Evolutionary conservation across 2,888 invertebrate genomes (phyloP).

Genomic region (Steromphala cineraria): DNA sequence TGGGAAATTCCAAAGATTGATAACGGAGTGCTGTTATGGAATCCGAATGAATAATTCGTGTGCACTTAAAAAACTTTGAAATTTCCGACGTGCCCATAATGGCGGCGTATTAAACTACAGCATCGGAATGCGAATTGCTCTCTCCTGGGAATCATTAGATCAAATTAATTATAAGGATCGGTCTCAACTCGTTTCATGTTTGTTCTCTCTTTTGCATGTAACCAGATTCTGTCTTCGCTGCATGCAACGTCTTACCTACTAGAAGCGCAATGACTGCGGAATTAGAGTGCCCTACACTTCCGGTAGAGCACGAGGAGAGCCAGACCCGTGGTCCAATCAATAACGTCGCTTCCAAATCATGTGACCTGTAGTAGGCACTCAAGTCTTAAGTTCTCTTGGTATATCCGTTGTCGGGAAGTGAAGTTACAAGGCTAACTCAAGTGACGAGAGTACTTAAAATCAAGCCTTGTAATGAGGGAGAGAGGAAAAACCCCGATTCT

Average conservation of each 20-base stretch:
- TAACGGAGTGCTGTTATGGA: no score
- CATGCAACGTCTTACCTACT: slow-evolving; percentile 1
- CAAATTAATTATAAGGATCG: no score
- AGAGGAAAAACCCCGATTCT: no score
- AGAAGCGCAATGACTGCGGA: not conserved
- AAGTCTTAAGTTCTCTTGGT: not conserved
- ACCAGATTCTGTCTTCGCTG: not conserved
- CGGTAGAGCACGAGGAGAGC: not conserved
- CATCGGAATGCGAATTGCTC: no score
- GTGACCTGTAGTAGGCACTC: slow-evolving; percentile 9
- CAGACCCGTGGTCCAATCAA: slow-evolving; percentile 9
- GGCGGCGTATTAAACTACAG: no score
- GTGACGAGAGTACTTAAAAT: not conserved
- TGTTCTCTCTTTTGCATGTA: not conserved
- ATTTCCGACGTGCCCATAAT: no score
- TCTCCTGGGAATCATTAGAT: no score
- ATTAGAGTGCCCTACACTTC: slow-evolving; percentile 17
- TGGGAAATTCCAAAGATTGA: no score
- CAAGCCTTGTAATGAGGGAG: not conserved
- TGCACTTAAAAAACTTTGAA: no score
- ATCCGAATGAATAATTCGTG: no score
- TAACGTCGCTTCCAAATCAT: not conserved
- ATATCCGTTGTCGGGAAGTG: not conserved
- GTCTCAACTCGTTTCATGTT: not conserved
- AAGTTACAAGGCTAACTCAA: not conserved